Base-by-base conservation (phyloP, 1,140 invertebrate species). In the Wasmannia auropunctata region DNA sequence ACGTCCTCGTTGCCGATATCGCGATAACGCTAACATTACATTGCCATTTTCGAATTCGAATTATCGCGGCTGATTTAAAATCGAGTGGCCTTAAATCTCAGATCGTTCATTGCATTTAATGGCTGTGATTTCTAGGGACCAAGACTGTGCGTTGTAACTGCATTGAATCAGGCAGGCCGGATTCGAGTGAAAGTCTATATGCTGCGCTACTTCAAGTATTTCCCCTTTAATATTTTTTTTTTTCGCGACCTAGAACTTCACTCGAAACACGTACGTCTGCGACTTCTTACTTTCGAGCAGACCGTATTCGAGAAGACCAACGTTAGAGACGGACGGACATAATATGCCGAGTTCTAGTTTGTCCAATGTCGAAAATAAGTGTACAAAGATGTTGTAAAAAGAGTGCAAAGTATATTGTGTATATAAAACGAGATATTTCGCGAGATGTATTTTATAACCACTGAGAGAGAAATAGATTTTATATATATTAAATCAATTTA, bases 91-190 rank as follows among this genome's bases (percentile, higher is more conserved):
- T 95, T 95, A 93, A 84, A 94, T 93, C 87, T 92, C 91, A 93
- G 93, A 94, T 90, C 90, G 92, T 95, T 94, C 88, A 91, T 94
- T 95, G 94, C 94, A 95, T 95, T 95, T 95, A 93, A 94, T 93
- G 95, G 94, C 95, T 95, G 95, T 95, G 95, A 95, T 93, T 93
- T 87, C 92, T 95, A 95, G 94, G 94, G 94, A 95, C 94, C 95
- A 95, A 95, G 85, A 92, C 89, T 90, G 77, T 74, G 40, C 34
- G 56, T 69, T 22, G 16, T 84, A 86, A 87, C 67, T 51, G 60
- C 65, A 16, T 67, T 46, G 63, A 67, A 63, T 85, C 79, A 31
- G 22, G 60, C 54, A 76, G 60, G 16, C 22, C 54, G 60, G 19
- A 46, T 54, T 79, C 62, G 54, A 90, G 79, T 28, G 22, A 79